A percentile compares a stretch with the other conserved stretches of the same genome.
phyloP scores from a whole-genome alignment of 1,140 invertebrate genomes.

The Bicyclus anynana region DNA sequence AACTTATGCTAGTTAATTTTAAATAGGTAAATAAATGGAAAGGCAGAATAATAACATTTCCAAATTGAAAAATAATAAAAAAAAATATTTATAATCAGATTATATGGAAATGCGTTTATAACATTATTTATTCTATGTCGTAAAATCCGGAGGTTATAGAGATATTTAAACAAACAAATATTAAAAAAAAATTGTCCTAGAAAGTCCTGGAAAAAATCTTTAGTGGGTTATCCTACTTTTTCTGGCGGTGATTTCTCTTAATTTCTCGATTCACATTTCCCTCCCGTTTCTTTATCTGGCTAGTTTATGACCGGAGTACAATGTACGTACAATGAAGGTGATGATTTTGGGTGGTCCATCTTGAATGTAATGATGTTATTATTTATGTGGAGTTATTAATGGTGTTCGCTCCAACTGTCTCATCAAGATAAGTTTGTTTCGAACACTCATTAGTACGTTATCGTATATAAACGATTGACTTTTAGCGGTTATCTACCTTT shows the following conservation, averaged over 20 bases:
- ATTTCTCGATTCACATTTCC: slow-evolving; percentile 33
- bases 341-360: slow-evolving; percentile 69
- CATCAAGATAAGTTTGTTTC: slow-evolving; percentile 67
- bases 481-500: slow-evolving; percentile 27
- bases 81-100: too few species aligned
- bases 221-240: neutral
- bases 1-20: too few species aligned
- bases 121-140: too few species aligned
- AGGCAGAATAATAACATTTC: too few species aligned
- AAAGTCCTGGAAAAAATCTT: neutral
- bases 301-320: slow-evolving; percentile 53
- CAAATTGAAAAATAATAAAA: too few species aligned
- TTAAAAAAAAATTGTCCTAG: neutral
- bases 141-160: too few species aligned
- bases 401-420: slow-evolving; percentile 49
- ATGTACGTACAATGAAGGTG: slow-evolving; percentile 45
- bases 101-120: too few species aligned
- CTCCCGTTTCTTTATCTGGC: slow-evolving; percentile 53
- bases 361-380: slow-evolving; percentile 68
- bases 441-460: slow-evolving; percentile 63
- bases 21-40: too few species aligned
- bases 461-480: slow-evolving; percentile 49
- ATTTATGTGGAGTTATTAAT: slow-evolving; percentile 67
- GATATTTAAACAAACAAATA: too few species aligned
- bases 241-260: slow-evolving; percentile 45